A percentile compares a stretch with the other conserved stretches of the same genome.
phyloP scores from a whole-genome alignment of 2,888 invertebrate genomes.

The Zeuzera pyrina region DNA sequence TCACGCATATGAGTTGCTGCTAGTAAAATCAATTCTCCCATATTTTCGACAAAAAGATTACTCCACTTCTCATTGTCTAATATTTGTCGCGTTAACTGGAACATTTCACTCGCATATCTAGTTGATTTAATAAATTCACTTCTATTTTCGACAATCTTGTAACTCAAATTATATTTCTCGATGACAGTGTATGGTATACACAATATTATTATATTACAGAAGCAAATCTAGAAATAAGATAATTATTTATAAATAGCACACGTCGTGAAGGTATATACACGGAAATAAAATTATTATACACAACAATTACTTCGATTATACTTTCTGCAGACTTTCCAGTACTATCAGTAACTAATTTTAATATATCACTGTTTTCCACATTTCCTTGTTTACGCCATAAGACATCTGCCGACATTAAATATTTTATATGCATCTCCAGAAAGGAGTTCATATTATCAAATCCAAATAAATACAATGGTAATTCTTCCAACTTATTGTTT shows the following conservation, averaged over 20 bases:
- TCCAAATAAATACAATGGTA: conserved; percentile 55
- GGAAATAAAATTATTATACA: conserved; percentile 2
- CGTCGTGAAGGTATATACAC: neutral
- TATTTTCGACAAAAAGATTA: conserved; percentile 47
- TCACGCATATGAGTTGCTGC: conserved; percentile 46
- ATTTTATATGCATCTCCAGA: conserved; percentile 52
- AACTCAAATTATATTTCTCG: conserved; percentile 38
- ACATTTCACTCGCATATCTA: conserved; percentile 35
- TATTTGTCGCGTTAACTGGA: conserved; percentile 37
- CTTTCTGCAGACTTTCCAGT: conserved; percentile 22
- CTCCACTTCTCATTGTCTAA: conserved; percentile 45
- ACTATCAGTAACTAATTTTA: conserved; percentile 26
- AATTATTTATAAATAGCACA: neutral
- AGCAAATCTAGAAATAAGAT: conserved; percentile 39
- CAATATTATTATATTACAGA: conserved; percentile 43
- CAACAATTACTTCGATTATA: conserved; percentile 45
- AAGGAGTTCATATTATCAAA: conserved; percentile 42
- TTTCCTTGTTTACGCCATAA: conserved; percentile 47
- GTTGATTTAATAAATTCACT: conserved; percentile 21
- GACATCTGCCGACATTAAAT: conserved; percentile 56
- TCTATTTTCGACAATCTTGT: conserved; percentile 19
- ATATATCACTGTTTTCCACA: conserved; percentile 30
- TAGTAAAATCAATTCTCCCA: conserved; percentile 46
- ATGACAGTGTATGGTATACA: conserved; percentile 51
- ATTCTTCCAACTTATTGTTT: conserved; percentile 38